phyloP scores from a whole-genome alignment of 2,888 invertebrate genomes.

The Strigamia maritima region DNA sequence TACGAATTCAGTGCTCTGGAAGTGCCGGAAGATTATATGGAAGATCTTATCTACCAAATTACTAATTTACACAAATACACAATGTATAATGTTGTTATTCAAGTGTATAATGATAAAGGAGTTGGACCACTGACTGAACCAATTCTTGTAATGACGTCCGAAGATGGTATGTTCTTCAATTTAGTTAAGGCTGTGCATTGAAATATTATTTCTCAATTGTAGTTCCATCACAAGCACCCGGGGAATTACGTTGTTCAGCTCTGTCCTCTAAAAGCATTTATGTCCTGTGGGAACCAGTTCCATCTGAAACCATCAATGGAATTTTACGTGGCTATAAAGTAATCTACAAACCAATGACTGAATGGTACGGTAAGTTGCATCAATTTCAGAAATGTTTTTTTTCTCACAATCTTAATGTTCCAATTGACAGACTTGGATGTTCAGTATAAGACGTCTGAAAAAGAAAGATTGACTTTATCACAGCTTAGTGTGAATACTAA shows the following conservation, averaged over 20 bases:
- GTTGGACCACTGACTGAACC: slow-evolving; percentile 7
- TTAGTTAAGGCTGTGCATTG: background rate
- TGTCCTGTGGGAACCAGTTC: slow-evolving; percentile 17
- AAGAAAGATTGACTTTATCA: background rate
- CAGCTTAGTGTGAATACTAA: slow-evolving; percentile 74
- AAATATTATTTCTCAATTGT: background rate
- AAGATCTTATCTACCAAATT: slow-evolving; percentile 35
- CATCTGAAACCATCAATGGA: slow-evolving; percentile 14
- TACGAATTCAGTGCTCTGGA: slow-evolving; percentile 12
- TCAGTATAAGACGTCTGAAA: background rate
- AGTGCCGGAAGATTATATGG: slow-evolving; percentile 36
- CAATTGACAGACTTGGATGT: background rate
- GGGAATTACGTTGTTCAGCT: slow-evolving; percentile 20
- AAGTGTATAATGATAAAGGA: slow-evolving; percentile 34
- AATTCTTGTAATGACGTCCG: slow-evolving; percentile 22
- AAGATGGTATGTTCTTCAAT: background rate
- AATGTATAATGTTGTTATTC: slow-evolving; percentile 1
- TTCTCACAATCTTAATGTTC: background rate
- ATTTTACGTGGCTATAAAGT: slow-evolving; percentile 33
- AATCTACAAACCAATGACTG: slow-evolving; percentile 23
- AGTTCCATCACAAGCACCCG: slow-evolving; percentile 13
- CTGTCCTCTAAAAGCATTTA: slow-evolving; percentile 35
- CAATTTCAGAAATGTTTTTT: background rate
- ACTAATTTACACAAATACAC: slow-evolving; percentile 13
- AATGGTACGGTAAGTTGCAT: slow-evolving; percentile 33